Evolutionary conservation across 2,113 vertebrate species (phyloP).

Genomic region (Aplodontia rufa): DNA sequence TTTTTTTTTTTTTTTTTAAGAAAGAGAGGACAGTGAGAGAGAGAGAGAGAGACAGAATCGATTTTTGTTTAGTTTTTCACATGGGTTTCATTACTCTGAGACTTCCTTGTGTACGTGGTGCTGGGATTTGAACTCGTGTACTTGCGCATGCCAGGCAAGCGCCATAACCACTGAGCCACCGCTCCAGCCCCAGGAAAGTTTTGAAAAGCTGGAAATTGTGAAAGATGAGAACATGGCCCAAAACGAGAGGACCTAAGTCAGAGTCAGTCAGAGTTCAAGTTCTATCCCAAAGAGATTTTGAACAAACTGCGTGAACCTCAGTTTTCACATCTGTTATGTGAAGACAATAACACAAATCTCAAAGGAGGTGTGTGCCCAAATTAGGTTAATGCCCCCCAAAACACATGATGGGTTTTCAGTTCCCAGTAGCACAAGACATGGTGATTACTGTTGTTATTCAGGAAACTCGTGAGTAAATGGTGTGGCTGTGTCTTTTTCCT

Average conservation of each 20-base stretch:
- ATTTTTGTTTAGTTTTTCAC: no score
- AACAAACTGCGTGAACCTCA: neutral
- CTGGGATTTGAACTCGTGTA: no score
- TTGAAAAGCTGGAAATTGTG: neutral
- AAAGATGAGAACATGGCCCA: neutral
- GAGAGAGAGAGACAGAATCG: no score
- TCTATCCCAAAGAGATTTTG: neutral
- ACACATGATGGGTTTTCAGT: fast-evolving
- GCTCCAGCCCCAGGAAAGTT: neutral
- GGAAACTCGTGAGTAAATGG: neutral
- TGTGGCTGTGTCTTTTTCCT: neutral
- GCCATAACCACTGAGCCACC: no score
- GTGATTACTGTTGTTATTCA: neutral
- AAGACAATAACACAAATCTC: neutral
- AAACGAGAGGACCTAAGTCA: neutral
- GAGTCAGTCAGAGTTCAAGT: neutral
- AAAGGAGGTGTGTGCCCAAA: neutral
- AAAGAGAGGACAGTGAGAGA: no score
- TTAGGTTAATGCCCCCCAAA: no score
- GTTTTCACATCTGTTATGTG: neutral
- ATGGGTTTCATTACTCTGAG: no score
- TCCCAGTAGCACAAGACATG: neutral
- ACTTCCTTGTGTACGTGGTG: no score
- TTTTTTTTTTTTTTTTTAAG: no score
- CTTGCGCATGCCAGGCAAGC: no score